Conservation (phyloP, 2,888 invertebrate genomes). For the Bellardia pandia region DNA sequence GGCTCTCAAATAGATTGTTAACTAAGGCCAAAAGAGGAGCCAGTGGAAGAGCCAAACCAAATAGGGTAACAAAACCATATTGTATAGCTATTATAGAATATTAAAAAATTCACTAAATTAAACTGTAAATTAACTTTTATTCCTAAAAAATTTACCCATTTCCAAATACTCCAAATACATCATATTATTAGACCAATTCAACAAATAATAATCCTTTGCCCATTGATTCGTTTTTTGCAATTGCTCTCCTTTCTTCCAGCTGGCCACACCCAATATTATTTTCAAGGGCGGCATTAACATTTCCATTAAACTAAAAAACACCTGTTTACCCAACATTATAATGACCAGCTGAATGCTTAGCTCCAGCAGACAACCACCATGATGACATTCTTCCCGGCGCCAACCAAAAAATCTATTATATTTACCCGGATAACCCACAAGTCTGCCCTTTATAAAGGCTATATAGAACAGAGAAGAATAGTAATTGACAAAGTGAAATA, state of each 20-base stretch:
- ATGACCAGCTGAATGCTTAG: neutral
- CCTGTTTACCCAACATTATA: slow-evolving; percentile 3
- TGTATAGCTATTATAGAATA: neutral
- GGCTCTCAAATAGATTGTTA: neutral
- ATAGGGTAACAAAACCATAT: neutral
- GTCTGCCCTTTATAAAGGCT: neutral
- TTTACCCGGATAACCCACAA: slow-evolving; percentile 89
- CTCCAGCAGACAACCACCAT: neutral
- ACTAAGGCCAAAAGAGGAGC: neutral
- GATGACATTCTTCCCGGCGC: slow-evolving; percentile 85
- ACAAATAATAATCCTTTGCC: neutral
- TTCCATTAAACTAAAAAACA: neutral
- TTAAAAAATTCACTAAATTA: neutral
- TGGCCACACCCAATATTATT: neutral
- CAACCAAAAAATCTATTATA: slow-evolving; percentile 89
- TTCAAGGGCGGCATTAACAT: slow-evolving; percentile 1
- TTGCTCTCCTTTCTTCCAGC: neutral
- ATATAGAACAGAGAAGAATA: neutral
- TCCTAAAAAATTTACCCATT: neutral
- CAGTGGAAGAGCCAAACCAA: neutral
- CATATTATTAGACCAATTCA: neutral
- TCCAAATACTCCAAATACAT: slow-evolving; percentile 2
- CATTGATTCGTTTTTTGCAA: neutral
- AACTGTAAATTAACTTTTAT: no score
- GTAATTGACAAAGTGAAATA: neutral